A percentile compares a stretch with the other conserved stretches of the same genome.
phyloP scores from a whole-genome alignment of 2,888 invertebrate species.

The Zelleria hepariella region DNA sequence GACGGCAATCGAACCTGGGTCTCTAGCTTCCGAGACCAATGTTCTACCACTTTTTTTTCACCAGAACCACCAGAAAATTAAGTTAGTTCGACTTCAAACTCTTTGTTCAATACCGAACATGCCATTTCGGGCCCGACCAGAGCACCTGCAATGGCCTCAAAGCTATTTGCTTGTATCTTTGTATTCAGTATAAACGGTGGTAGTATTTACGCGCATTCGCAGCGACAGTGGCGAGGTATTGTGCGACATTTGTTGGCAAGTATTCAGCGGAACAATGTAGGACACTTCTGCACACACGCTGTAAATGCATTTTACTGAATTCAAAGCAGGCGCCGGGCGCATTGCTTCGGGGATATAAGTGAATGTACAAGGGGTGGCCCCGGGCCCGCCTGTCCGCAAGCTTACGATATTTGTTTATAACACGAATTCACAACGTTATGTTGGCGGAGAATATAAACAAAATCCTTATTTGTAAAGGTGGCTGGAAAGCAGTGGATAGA shows the following conservation, averaged over 20 bases:
- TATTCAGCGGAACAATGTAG: not conserved
- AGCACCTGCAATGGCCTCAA: not conserved
- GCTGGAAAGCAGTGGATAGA: no score
- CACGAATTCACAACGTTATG: no score
- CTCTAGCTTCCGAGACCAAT: no score
- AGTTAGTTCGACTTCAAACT: no score
- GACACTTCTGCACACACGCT: not conserved
- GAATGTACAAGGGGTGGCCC: not conserved
- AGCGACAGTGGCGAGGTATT: no score
- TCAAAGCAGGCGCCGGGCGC: not conserved
- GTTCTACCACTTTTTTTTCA: no score
- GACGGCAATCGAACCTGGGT: no score
- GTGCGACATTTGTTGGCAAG: not conserved
- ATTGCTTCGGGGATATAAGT: not conserved
- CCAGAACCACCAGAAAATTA: no score
- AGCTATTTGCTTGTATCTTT: not conserved
- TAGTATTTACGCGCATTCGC: not conserved
- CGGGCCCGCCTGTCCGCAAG: slow-evolving; percentile 1
- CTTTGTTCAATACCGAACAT: no score
- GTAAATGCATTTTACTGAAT: not conserved
- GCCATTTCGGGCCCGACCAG: not conserved
- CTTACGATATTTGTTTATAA: no score
- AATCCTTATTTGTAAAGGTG: no score
- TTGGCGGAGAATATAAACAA: no score
- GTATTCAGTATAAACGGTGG: not conserved